These are phyloP conservation scores for Hiodon tergisus DNA, from an alignment of 2,113 vertebrate genomes.

Conservation along the genomic window DNA sequence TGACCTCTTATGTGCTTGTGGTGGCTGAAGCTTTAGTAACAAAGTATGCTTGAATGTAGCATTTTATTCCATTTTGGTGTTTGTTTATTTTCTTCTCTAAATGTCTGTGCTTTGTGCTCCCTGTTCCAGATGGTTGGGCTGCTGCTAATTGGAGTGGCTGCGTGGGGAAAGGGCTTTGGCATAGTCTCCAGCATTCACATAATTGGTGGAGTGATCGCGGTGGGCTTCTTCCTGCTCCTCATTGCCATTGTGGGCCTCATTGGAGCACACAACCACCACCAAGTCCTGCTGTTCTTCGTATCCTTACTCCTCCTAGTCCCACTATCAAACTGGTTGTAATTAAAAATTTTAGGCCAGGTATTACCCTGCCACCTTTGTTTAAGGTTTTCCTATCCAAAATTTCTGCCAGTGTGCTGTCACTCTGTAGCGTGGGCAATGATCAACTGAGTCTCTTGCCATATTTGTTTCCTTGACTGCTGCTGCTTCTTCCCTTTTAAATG, in stretches of 20 bases:
- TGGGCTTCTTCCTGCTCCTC: constrained; percentile 84
- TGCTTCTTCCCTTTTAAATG: neutral
- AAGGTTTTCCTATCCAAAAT: too few species aligned
- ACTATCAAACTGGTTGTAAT: neutral
- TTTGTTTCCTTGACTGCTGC: constrained; percentile 51
- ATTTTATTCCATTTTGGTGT: neutral
- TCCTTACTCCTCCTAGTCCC: constrained; percentile 56
- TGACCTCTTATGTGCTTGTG: too few species aligned
- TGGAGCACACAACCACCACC: constrained; percentile 81
- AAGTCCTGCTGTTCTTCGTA: constrained; percentile 94
- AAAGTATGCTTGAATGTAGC: too few species aligned
- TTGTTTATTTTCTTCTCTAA: neutral
- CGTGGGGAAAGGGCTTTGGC: constrained; percentile 83
- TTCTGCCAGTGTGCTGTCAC: neutral
- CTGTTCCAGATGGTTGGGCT: constrained; percentile 81
- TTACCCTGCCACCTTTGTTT: too few species aligned
- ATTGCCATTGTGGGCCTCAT: constrained; percentile 82
- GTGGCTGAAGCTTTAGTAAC: too few species aligned
- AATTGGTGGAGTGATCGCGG: constrained; percentile 83
- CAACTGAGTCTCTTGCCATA: neutral
- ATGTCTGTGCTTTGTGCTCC: constrained; percentile 8
- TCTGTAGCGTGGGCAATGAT: neutral
- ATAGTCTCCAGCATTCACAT: constrained; percentile 86
- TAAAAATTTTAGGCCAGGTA: too few species aligned
- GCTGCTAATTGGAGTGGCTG: constrained; percentile 82